These are phyloP conservation scores for Sebastes variabilis DNA, from an alignment of 2,797 vertebrate genomes.

Conservation along the genomic window DNA sequence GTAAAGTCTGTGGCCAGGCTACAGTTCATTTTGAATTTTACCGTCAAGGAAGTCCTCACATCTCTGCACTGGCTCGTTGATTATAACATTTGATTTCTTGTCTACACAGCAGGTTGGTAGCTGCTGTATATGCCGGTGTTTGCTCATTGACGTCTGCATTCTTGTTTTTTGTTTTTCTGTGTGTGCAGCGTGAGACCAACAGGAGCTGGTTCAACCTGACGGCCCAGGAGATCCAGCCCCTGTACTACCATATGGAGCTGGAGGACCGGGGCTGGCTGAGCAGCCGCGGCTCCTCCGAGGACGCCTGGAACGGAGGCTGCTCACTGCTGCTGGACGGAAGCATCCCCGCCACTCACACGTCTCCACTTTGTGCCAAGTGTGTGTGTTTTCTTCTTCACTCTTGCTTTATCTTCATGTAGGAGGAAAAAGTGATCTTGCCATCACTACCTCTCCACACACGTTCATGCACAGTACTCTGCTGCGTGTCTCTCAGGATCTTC, in stretches of 20 bases:
- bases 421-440: not conserved
- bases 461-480: not conserved
- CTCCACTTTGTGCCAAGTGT: constrained; percentile 82
- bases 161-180: not conserved
- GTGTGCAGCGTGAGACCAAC: constrained; percentile 77
- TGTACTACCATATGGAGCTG: constrained; percentile 69
- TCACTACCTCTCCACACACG: not conserved
- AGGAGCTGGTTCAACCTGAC: constrained; percentile 89
- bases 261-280: constrained; percentile 76
- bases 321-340: constrained; percentile 88
- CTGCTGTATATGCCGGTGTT: not conserved
- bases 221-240: constrained; percentile 90
- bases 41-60: not conserved
- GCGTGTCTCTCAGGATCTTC: constrained; percentile 84
- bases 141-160: not conserved
- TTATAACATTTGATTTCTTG: not conserved
- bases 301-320: constrained; percentile 90
- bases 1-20: too few species aligned
- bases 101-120: not conserved
- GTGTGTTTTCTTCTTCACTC: not conserved
- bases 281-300: constrained; percentile 83
- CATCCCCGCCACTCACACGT: constrained; percentile 70
- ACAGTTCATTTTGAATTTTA: too few species aligned
- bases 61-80: not conserved
- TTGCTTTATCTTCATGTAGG: not conserved